A percentile compares a stretch with the other conserved stretches of the same genome.
Conservation (phyloP, 2,797 vertebrate species). For the Neomorphus geoffroyi region DNA sequence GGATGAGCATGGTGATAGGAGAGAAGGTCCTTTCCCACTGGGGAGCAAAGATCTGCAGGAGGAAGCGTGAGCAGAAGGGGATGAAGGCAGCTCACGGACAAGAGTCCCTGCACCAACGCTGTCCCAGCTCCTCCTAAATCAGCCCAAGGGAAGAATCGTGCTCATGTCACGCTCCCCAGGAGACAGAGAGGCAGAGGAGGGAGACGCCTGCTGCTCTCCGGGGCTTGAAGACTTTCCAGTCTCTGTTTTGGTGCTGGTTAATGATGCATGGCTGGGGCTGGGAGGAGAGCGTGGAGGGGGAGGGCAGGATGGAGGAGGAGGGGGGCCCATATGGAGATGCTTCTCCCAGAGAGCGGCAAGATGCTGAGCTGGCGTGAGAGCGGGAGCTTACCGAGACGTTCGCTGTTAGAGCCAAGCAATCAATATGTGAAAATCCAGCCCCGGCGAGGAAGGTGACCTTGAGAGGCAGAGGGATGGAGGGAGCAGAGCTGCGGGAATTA, state of each 20-base stretch:
- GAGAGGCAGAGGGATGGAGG: neutral
- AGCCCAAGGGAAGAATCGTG: neutral
- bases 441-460: constrained; percentile 66
- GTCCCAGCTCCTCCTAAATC: neutral
- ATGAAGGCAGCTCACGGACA: neutral
- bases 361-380: constrained; percentile 27
- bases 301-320: neutral
- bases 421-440: constrained; percentile 24
- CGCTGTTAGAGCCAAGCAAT: constrained; percentile 10
- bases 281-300: neutral
- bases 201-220: neutral
- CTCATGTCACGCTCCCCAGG: neutral
- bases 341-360: neutral
- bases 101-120: rapidly evolving
- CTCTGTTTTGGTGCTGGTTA: neutral
- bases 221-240: neutral
- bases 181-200: neutral
- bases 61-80: neutral
- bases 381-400: neutral
- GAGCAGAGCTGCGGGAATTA: neutral
- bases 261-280: neutral
- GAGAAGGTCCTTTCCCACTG: neutral
- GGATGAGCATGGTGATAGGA: neutral
- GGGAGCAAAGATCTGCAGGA: neutral
- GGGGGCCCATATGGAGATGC: neutral